A percentile compares a stretch with the other conserved stretches of the same genome.
phyloP scores from a whole-genome alignment of 2,113 vertebrate genomes.

The Prolemur simus region DNA sequence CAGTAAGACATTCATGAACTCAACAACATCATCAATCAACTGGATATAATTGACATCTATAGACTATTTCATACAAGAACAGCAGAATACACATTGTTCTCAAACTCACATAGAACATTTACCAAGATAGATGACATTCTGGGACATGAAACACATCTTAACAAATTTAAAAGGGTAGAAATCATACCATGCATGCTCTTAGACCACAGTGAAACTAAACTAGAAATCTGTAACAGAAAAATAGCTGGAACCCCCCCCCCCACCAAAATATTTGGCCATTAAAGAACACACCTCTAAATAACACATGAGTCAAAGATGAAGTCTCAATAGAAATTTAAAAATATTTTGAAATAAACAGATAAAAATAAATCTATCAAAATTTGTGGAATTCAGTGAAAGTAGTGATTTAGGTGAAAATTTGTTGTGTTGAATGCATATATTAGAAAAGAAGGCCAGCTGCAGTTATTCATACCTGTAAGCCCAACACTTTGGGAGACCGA shows the following conservation, averaged over 20 bases:
- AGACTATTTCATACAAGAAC: background rate
- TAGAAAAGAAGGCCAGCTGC: background rate
- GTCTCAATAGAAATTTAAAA: background rate
- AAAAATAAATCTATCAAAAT: background rate
- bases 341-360: background rate
- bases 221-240: background rate
- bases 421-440: background rate
- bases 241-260: background rate
- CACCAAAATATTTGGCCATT: background rate
- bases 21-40: background rate
- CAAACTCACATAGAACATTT: background rate
- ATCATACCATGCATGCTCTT: background rate
- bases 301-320: background rate
- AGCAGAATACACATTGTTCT: background rate
- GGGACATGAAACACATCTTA: background rate
- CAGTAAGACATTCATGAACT: background rate
- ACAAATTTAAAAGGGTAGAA: background rate
- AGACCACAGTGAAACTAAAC: background rate
- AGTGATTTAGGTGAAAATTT: background rate
- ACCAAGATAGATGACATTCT: background rate
- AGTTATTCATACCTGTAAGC: too few species aligned
- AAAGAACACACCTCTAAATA: background rate
- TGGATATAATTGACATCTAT: background rate
- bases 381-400: background rate
- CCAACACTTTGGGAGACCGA: too few species aligned